A percentile compares a stretch with the other conserved stretches of the same genome.
Conservation (phyloP, 2,113 vertebrate species). For the Corythornis vintsioides region DNA sequence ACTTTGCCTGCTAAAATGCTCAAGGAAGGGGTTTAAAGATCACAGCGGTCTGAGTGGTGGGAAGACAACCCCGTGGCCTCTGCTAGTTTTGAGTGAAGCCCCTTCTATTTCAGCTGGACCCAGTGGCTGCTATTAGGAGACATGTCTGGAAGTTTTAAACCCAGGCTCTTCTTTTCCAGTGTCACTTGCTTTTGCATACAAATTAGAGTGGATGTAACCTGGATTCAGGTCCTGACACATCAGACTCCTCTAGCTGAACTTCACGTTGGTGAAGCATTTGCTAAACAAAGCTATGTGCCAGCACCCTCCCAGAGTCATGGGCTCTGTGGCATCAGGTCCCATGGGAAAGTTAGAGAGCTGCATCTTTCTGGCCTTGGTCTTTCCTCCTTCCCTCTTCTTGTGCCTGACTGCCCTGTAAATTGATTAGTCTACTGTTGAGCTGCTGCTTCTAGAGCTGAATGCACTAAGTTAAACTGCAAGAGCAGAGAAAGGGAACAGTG, state of each 20-base stretch:
- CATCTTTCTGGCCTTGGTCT: not conserved
- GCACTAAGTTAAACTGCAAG: not conserved
- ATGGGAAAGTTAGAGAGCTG: slow-evolving; percentile 8
- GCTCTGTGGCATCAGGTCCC: not conserved
- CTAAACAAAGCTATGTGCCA: not conserved
- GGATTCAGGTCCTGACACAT: fast-evolving
- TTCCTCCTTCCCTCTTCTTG: slow-evolving; percentile 5
- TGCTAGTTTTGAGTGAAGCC: fast-evolving
- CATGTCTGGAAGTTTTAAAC: not conserved
- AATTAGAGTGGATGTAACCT: not conserved
- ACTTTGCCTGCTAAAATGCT: not conserved
- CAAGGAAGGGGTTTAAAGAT: not conserved
- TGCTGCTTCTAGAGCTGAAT: slow-evolving; percentile 22
- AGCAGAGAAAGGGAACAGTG: not conserved
- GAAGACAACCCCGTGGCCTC: fast-evolving
- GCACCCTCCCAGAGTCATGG: not conserved
- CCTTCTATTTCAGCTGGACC: not conserved
- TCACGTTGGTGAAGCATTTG: not conserved
- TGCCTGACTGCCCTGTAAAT: not conserved
- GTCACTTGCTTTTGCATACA: not conserved
- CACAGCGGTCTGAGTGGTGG: not conserved
- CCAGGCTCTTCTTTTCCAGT: not conserved
- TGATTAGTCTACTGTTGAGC: slow-evolving; percentile 9
- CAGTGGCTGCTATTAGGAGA: not conserved
- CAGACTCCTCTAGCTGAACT: not conserved